Evolutionary conservation across 2,888 invertebrate genomes (phyloP).

Genomic region (Girardia tigrina): DNA sequence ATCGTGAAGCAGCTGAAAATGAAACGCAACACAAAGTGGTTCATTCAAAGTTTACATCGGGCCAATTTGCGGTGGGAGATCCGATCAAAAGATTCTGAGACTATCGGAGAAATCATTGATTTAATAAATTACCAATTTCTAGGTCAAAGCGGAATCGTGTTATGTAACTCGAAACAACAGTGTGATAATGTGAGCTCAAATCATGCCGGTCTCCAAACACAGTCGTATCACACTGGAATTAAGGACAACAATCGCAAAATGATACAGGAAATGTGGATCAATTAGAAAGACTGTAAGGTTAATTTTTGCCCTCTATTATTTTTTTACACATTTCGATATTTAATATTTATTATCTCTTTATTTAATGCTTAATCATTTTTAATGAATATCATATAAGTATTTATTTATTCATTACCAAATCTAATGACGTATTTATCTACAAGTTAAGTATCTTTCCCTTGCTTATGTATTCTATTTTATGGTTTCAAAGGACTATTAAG

Average conservation of each 20-base stretch:
- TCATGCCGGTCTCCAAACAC: constrained; percentile 57
- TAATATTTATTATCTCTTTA: too few relatives aligned
- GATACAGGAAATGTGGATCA: constrained; percentile 79
- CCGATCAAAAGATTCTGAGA: constrained; percentile 61
- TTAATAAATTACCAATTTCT: constrained; percentile 61
- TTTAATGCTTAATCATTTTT: too few relatives aligned
- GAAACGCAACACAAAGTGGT: constrained; percentile 52
- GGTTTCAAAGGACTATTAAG: too few relatives aligned
- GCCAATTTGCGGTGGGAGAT: constrained; percentile 78
- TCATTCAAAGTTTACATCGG: constrained; percentile 84
- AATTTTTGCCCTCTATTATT: too few relatives aligned
- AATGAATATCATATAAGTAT: too few relatives aligned
- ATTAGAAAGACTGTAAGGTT: constrained; percentile 47
- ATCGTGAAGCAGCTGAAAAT: constrained; percentile 66
- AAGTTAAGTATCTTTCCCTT: too few relatives aligned
- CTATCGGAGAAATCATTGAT: constrained; percentile 60
- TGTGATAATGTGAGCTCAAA: constrained; percentile 69
- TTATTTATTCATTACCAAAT: too few relatives aligned
- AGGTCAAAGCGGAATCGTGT: constrained; percentile 71
- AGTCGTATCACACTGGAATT: constrained; percentile 72
- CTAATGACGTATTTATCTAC: too few relatives aligned
- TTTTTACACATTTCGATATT: too few relatives aligned
- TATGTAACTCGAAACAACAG: constrained; percentile 78
- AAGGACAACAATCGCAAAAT: constrained; percentile 61
- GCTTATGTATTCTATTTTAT: too few relatives aligned